Evolutionary conservation across 2,113 vertebrate genomes (phyloP).

Genomic region (Protobothrops flavoviridis): DNA sequence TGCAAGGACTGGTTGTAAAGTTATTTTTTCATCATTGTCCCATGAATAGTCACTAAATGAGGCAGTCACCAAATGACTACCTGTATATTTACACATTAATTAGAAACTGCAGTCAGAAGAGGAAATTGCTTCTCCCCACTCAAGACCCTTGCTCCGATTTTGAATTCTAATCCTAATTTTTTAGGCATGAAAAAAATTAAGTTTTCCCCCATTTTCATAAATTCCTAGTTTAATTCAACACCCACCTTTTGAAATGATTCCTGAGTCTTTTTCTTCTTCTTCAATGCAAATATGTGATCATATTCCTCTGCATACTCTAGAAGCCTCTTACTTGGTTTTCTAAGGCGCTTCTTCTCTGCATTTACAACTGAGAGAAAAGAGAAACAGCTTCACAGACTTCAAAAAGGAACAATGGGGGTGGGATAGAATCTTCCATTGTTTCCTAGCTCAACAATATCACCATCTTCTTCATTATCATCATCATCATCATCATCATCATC

Average conservation of each 20-base stretch:
- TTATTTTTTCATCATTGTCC: not conserved
- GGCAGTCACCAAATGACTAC: not conserved
- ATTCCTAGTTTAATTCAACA: not conserved
- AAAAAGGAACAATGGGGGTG: not conserved
- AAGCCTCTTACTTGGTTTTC: constrained; percentile 94
- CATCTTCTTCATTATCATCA: not conserved
- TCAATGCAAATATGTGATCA: constrained; percentile 88
- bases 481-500: not conserved
- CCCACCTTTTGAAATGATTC: constrained; percentile 83
- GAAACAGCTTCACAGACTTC: constrained; percentile 56
- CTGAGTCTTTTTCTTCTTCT: constrained; percentile 89
- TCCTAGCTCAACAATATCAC: not conserved
- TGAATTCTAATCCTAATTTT: not conserved
- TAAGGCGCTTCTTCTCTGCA: constrained; percentile 87
- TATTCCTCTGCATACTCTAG: constrained; percentile 93
- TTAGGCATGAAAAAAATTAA: not conserved
- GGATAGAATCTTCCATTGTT: not conserved
- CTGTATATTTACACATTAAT: not conserved
- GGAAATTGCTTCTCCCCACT: not conserved
- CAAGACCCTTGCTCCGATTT: not conserved
- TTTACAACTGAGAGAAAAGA: constrained; percentile 61
- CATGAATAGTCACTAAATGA: not conserved
- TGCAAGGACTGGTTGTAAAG: not conserved
- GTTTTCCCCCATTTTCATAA: not conserved
- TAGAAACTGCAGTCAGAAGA: not conserved